Evolutionary conservation across 2,888 invertebrate species (phyloP).

Genomic region (Odontocerum albicorne): DNA sequence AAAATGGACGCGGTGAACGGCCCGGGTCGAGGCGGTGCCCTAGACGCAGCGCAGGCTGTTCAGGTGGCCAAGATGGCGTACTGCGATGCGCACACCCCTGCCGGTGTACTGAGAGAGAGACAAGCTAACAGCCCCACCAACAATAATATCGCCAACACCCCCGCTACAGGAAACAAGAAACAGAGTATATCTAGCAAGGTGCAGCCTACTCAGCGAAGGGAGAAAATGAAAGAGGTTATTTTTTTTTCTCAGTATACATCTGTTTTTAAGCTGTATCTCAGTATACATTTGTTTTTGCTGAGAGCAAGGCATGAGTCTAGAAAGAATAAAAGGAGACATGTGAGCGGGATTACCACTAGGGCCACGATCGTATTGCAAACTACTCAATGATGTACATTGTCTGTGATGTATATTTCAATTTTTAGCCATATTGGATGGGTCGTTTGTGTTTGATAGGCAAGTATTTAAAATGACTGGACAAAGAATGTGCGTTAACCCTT

Average conservation of each 20-base stretch:
- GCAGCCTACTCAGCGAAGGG: slow-evolving; percentile 65
- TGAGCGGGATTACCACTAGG: too few relatives aligned
- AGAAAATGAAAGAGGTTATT: slow-evolving; percentile 76
- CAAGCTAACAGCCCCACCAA: slow-evolving; percentile 5
- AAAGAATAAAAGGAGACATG: too few relatives aligned
- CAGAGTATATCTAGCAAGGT: slow-evolving; percentile 29
- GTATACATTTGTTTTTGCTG: background rate
- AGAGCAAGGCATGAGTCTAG: too few relatives aligned
- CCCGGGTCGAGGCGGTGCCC: slow-evolving; percentile 46
- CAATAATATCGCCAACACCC: background rate
- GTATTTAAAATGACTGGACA: too few relatives aligned
- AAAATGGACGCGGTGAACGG: slow-evolving; percentile 90
- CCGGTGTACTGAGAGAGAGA: slow-evolving; percentile 51
- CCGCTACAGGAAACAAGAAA: slow-evolving; percentile 4
- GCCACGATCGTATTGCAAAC: too few relatives aligned
- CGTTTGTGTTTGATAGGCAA: too few relatives aligned
- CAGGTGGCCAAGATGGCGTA: slow-evolving; percentile 94
- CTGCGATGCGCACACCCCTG: slow-evolving; percentile 91
- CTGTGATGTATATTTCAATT: too few relatives aligned
- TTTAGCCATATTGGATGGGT: too few relatives aligned
- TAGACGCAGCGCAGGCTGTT: slow-evolving; percentile 71
- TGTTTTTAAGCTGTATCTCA: background rate
- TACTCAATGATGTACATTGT: too few relatives aligned
- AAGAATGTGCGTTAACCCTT: too few relatives aligned
- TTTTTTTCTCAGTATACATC: background rate